Percentiles rank a stretch among this genome's conserved stretches.
phyloP scores from a whole-genome alignment of 2,113 vertebrate genomes.

The Nipponia nippon region DNA sequence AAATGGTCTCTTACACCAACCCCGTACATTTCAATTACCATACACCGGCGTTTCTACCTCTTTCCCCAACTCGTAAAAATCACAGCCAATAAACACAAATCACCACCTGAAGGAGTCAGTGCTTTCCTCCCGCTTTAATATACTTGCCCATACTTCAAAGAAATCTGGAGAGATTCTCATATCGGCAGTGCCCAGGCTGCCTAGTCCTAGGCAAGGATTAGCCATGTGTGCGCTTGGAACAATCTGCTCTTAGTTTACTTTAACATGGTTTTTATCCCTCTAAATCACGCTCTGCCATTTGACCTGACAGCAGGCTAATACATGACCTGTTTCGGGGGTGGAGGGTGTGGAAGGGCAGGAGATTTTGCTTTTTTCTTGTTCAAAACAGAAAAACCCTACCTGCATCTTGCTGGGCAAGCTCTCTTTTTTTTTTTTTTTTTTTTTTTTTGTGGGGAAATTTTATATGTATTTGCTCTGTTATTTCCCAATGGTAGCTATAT shows the following conservation, averaged over 20 bases:
- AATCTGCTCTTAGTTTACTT: constrained; percentile 69
- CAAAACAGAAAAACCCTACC: background rate
- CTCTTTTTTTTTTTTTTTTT: background rate
- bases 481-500: background rate
- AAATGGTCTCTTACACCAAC: constrained; percentile 46
- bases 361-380: background rate
- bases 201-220: constrained; percentile 58
- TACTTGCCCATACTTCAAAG: constrained; percentile 64
- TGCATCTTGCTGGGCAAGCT: background rate
- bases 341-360: background rate
- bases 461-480: background rate
- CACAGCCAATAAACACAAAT: constrained; percentile 75
- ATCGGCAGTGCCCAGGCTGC: constrained; percentile 1
- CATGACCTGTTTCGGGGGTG: background rate
- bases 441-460: background rate
- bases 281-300: constrained; percentile 55
- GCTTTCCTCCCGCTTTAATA: constrained; percentile 58
- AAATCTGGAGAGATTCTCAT: background rate
- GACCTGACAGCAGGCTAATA: constrained; percentile 43
- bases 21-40: constrained; percentile 61
- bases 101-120: constrained; percentile 65
- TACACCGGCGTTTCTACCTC: constrained; percentile 25
- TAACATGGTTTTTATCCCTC: constrained; percentile 49
- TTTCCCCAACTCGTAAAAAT: constrained; percentile 73
- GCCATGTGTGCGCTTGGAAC: constrained; percentile 40